Percentiles rank a stretch among this genome's conserved stretches.
These are phyloP conservation scores for Notiomystis cincta DNA, from an alignment of 2,113 vertebrate genomes.

Conservation along the genomic window DNA sequence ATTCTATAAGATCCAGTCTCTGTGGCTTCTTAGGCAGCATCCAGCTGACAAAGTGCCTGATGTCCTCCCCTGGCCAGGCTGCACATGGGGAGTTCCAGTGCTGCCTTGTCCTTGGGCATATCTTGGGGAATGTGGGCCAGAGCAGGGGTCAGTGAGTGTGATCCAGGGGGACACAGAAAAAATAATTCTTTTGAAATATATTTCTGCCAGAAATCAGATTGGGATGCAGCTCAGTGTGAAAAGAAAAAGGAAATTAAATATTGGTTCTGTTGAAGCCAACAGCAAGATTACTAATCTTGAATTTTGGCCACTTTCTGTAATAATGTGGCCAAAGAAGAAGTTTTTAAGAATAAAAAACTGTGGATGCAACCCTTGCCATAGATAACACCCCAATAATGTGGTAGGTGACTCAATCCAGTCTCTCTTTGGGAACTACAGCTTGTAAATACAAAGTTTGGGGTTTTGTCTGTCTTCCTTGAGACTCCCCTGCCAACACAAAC, in stretches of 20 bases:
- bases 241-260: not conserved
- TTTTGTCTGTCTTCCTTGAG: not conserved
- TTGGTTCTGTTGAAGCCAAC: not conserved
- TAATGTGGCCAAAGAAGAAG: not conserved
- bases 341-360: not conserved
- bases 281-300: not conserved
- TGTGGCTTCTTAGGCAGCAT: not conserved
- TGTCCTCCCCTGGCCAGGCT: not conserved
- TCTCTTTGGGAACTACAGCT: not conserved
- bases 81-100: rapidly evolving
- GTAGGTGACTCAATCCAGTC: not conserved
- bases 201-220: not conserved
- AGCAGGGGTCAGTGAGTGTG: not conserved
- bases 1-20: not conserved
- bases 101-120: not conserved
- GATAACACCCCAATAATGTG: not conserved
- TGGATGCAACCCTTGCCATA: not conserved
- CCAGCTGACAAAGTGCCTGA: not conserved
- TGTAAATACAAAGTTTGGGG: not conserved
- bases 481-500: not conserved
- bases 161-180: not conserved
- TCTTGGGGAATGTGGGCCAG: not conserved
- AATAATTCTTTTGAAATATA: not conserved
- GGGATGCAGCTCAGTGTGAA: not conserved
- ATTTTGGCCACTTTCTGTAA: not conserved